Base-by-base conservation (phyloP, 2,888 invertebrate genomes). In the Norana najaformis region DNA sequence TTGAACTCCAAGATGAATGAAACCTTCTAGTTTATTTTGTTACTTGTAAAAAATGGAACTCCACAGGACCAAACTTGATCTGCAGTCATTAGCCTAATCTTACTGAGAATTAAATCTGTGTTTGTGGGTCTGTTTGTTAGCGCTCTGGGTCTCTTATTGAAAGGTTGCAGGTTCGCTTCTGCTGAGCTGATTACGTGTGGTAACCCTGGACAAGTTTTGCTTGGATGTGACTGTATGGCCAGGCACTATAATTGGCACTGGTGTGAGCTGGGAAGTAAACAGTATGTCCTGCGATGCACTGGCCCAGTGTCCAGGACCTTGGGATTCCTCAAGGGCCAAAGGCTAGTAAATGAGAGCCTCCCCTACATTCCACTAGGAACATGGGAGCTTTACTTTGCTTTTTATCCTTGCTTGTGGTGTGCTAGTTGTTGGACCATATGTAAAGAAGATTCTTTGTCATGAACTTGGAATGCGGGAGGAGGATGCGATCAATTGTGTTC, bases 371-470 rank as follows among this genome's bases (percentile, higher is more conserved):
- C 30, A 69, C 69, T 69, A 8, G 8, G n/a, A 11, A 69, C 23
- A 23, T 23, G 47, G 47, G 23, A 20, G 69, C 30, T n/a, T 69
- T 69, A n/a, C 11, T 69, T 0, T 30, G n/a, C 69, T 13, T 16
- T 69, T n/a, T 69, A 69, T 69, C 11, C n/a, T 5, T 38, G 36
- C 20, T 83, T 89, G 36, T 89, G 11, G 89, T 41, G 91, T 94
- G 95, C 14, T 94, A 98, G 99, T 99, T 0, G 99, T 99, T 91
- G 99, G 99, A 1, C 97, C 98, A 0, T 99, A 99, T 95, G 98
- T 98, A 0, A 96, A 96, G 92, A 96, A 96, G 90, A 98, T 99
- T 92, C 98, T 99, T 94, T 95, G 97, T 23, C 96, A 97, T 88
- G 97, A 98, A 94, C 95, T 99, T 36, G 97, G 97, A 0, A 97